phyloP scores from a whole-genome alignment of 2,888 invertebrate genomes.

The Xestoiulus laeticollis region DNA sequence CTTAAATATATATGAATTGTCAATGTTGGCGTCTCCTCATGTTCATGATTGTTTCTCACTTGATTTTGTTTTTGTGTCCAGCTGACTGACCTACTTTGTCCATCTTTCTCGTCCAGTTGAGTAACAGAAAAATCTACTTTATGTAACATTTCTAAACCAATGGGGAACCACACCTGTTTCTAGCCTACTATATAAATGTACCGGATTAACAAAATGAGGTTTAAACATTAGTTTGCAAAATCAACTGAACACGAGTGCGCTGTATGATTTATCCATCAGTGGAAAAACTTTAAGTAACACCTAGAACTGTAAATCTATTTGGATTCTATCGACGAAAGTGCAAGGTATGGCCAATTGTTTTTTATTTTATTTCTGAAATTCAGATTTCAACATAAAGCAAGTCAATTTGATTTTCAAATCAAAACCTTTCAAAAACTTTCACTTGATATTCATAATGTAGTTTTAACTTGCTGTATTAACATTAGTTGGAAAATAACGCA shows the following conservation, averaged over 20 bases:
- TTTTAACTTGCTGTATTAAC: too few species aligned
- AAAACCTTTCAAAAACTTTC: too few species aligned
- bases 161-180: slow-evolving; percentile 12
- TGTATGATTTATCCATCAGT: background rate
- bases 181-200: slow-evolving; percentile 16
- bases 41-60: slow-evolving; percentile 17
- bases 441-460: too few species aligned
- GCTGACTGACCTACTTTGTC: slow-evolving; percentile 44
- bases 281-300: background rate
- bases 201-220: background rate
- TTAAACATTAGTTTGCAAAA: background rate
- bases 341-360: background rate
- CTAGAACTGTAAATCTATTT: background rate
- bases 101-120: slow-evolving; percentile 42
- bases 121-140: slow-evolving; percentile 43
- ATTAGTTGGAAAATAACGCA: too few species aligned
- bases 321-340: background rate
- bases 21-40: background rate
- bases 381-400: background rate
- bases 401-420: too few species aligned
- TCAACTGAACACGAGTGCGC: background rate
- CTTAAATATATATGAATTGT: background rate
- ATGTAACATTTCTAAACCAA: slow-evolving; percentile 7
- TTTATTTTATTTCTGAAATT: background rate
- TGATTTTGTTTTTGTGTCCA: slow-evolving; percentile 34